Evolutionary conservation across 30 jellyfish, hydroid and myxozoan genomes (phyloP), one percentile per base, ranked within the genome.

Genomic region (Mastigias papua): DNA sequence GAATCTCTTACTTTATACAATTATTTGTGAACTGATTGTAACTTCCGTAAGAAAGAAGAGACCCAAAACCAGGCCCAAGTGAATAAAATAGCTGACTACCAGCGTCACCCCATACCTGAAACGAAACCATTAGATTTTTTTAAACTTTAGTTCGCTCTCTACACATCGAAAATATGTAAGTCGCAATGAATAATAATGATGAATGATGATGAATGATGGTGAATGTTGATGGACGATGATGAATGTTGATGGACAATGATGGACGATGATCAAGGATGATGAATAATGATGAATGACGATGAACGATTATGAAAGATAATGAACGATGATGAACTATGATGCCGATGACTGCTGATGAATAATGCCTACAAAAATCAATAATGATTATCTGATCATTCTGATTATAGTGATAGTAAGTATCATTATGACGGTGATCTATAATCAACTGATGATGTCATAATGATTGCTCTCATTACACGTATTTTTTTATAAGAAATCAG

Each of bases 11-110:
- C 97, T 82, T 90, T 63, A 92, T 88, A 80, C 98, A 92, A 58
- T 92, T 92, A 68, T 92, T 92, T 27, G 93, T 80, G 80, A 92
- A 92, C 57, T 88, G 85, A 68, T 92, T 92, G 87, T 92, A 92
- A 67, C 98, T 92, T 25, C 97, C 98, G 73, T 60, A 92, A 19
- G 98, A 92, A 19, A 92, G 89, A 46, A 92, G 81, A 15, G 98
- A 83, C 5, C 98, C 98, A 87, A 92, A 92, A 7, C 97, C 98
- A 80, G 98, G 98, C n/a, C 98, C 98, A 1, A 92, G 93, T 5
- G 98, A 92, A 80, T 92, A 92, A 34, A 92, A 92, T 66, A 92
- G 81, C 70, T 92, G 98, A 42, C 98, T 82, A 0, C 98, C 98
- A 20, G 98, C 98, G 34, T 86, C 61, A 11, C 97, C 98, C 98